A percentile compares a stretch with the other conserved stretches of the same genome.
Conservation (phyloP, 2,797 vertebrate genomes). For the Mormyrops attenuatus region DNA sequence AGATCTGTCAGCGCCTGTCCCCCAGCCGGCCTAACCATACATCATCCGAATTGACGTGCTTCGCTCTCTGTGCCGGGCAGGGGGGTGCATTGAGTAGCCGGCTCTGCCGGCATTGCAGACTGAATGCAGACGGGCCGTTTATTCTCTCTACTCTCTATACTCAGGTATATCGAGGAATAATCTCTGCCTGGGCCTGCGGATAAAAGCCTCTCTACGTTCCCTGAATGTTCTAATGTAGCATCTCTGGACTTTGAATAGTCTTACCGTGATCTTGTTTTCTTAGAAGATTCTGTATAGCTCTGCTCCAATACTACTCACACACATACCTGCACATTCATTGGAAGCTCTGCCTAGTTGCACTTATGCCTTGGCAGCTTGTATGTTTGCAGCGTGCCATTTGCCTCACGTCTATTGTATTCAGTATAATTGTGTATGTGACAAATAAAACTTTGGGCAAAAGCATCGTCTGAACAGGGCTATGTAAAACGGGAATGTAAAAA, state of each 20-base stretch:
- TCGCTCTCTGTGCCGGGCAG: neutral
- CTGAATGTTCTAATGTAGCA: neutral
- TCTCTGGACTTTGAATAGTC: neutral
- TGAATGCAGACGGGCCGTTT: neutral
- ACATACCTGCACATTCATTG: neutral
- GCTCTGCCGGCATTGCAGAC: neutral
- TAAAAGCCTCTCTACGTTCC: neutral
- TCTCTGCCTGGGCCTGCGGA: neutral
- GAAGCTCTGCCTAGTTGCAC: neutral
- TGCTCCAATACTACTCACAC: neutral
- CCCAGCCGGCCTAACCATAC: slow-evolving; percentile 23
- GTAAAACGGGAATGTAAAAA: neutral
- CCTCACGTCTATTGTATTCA: neutral
- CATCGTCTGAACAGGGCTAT: neutral
- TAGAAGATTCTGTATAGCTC: neutral
- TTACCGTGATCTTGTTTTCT: neutral
- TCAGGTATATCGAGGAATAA: neutral
- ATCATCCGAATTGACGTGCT: slow-evolving; percentile 32
- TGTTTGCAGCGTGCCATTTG: neutral
- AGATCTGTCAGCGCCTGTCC: slow-evolving; percentile 35
- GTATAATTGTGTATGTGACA: neutral
- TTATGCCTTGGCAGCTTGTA: neutral
- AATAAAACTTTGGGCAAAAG: neutral
- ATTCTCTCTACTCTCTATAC: neutral
- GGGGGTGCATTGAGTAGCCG: neutral